These are phyloP conservation scores for Phyllopteryx taeniolatus DNA, from an alignment of 2,113 vertebrate species.

Conservation along the genomic window DNA sequence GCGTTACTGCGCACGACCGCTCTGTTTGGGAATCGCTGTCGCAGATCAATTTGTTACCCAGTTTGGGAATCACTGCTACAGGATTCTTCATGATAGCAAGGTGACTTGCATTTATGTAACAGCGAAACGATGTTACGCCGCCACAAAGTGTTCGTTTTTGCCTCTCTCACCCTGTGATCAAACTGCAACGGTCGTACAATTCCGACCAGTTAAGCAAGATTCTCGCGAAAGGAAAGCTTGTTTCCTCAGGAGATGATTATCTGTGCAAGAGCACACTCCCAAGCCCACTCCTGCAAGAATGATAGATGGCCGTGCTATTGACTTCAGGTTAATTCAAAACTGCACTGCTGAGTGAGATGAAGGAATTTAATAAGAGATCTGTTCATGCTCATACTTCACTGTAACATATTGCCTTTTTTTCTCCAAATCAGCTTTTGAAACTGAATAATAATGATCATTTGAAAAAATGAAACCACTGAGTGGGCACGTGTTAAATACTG, in stretches of 20 bases:
- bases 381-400: slow-evolving; percentile 13
- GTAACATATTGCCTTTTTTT: background rate
- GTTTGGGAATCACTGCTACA: too few species aligned
- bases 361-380: slow-evolving; percentile 46
- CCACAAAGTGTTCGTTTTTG: background rate
- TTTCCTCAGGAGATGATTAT: slow-evolving; percentile 55
- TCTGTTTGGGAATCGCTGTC: too few species aligned
- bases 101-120: too few species aligned
- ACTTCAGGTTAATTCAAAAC: slow-evolving; percentile 65
- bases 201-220: background rate
- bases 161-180: background rate
- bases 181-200: background rate
- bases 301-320: slow-evolving; percentile 60
- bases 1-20: too few species aligned
- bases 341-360: slow-evolving; percentile 44
- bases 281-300: slow-evolving; percentile 53
- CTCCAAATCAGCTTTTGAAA: background rate
- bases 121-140: too few species aligned
- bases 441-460: background rate
- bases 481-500: background rate
- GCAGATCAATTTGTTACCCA: too few species aligned
- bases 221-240: slow-evolving; percentile 21
- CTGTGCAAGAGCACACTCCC: slow-evolving; percentile 52
- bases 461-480: background rate
- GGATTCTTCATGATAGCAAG: too few species aligned